Evolutionary conservation across 23 tunicate genomes (phyloP), one percentile per base, ranked within the genome.

Genomic region (Diplosoma virens): DNA sequence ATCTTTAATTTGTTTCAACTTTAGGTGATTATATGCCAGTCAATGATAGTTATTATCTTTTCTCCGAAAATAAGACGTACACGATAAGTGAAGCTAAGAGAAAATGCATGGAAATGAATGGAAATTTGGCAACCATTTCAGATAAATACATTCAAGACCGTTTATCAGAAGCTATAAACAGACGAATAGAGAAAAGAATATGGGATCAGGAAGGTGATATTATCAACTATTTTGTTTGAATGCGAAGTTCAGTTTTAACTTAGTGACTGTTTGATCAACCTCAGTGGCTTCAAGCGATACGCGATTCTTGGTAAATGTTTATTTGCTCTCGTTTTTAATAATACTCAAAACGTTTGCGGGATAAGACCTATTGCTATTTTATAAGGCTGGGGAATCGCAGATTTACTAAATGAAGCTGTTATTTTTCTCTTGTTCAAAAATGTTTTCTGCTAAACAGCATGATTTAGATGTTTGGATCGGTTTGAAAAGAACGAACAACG

Each of bases 401-500:
- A n/a, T n/a, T n/a, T n/a, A n/a, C n/a, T n/a, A n/a, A n/a, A n/a
- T n/a, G n/a, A n/a, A n/a, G n/a, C n/a, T 41, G 9, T 41, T 9
- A 41, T 41, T 41, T 41, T 41, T 41, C 14, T 41, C 14, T 41
- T 14, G 21, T n/a, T n/a, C n/a, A n/a, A n/a, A n/a, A n/a, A n/a
- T n/a, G n/a, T n/a, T n/a, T n/a, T n/a, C n/a, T n/a, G n/a, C n/a
- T n/a, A n/a, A n/a, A n/a, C n/a, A n/a, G n/a, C n/a, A n/a, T n/a
- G n/a, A n/a, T n/a, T n/a, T 55, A 55, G 63, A 55, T 4, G 63
- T 25, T 55, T 55, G 63, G 63, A 55, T 55, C 20, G 63, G 63
- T 4, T 55, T 55, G 20, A 16, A 20, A 20, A 55, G 20, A 55
- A 14, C 63, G 24, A 55, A 6, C 21, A 55, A 20, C 24, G 63